phyloP scores from a whole-genome alignment of 2,888 invertebrate species.

The Scaptomyza cyrtandrae region DNA sequence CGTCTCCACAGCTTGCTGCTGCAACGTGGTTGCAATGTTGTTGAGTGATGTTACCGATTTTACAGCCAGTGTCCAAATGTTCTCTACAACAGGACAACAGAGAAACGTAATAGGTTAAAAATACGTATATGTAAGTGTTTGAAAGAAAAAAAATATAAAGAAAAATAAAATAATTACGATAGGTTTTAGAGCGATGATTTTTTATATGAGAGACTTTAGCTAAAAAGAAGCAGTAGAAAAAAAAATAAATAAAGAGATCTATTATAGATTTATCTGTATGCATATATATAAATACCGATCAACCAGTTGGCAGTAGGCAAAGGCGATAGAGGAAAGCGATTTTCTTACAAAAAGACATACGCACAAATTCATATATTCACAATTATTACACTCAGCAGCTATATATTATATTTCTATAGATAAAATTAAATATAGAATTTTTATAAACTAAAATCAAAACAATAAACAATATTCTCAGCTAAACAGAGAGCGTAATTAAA shows the following conservation, averaged over 20 bases:
- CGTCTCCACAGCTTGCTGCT: conserved; percentile 55
- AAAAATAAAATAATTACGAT: conserved; percentile 18
- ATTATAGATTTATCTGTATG: conserved; percentile 7
- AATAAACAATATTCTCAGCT: conserved; percentile 21
- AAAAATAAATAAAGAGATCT: conserved; percentile 8
- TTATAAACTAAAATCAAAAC: conserved; percentile 3
- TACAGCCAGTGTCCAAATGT: conserved; percentile 80
- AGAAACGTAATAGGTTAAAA: conserved; percentile 67
- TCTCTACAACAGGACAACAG: conserved; percentile 75
- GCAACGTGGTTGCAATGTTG: conserved; percentile 61
- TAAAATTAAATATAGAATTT: background rate
- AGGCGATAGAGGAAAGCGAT: conserved; percentile 51
- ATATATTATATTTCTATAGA: conserved; percentile 3
- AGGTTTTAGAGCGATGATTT: conserved; percentile 24
- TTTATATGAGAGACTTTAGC: conserved; percentile 35
- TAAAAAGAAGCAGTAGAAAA: conserved; percentile 32
- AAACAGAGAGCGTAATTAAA: conserved; percentile 18
- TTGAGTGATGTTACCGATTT: conserved; percentile 84
- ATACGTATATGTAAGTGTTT: background rate
- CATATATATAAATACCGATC: conserved; percentile 37
- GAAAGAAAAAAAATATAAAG: background rate
- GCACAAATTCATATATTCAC: conserved; percentile 11
- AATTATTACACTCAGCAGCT: conserved; percentile 16
- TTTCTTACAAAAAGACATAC: conserved; percentile 24
- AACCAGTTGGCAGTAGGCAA: conserved; percentile 50